Evolutionary conservation across 2,113 vertebrate genomes (phyloP), one percentile per base, ranked within the genome.

Genomic region (Lampris megalopsis): DNA sequence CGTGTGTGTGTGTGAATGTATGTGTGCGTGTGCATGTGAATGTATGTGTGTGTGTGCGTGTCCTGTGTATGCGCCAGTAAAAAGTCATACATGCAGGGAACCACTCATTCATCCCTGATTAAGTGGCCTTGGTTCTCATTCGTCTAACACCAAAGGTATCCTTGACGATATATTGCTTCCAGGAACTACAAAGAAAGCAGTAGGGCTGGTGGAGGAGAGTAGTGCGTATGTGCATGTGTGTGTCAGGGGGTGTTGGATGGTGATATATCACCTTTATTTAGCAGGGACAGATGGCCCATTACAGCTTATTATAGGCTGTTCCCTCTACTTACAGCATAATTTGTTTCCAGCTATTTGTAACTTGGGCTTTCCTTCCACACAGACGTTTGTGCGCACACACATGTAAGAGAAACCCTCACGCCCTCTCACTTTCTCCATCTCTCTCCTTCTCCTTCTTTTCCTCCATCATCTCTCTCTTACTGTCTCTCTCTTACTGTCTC

Each of bases 261-360:
- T 90, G 90, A 92, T 91, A 78, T 68, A 91, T 92, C 60, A 47
- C 73, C 78, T 93, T 88, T 77, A 76, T 89, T 87, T 86, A 85
- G 86, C 73, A 40, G 77, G 72, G 87, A 82, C 88, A 78, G 74
- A 84, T 82, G 87, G 73, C 56, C 82, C 75, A 86, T 90, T 91
- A 89, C 73, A 56, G 77, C 87, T 84, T 88, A 79, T 89, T 89
- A 85, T 56, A 70, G 68, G 43, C 66, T 53, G 77, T 79, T 83
- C 77, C 71, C 73, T 81, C 77, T 71, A 75, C 87, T 85, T 88
- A 84, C 64, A 81, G 59, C 56, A 61, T 73, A 43, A 86, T 87
- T 87, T 83, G 75, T 88, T 84, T 77, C 77, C 57, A 80, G 67
- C 75, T 86, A 77, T 68, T 80, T 85, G 73, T 82, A 77, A 85